Evolutionary conservation across 2,888 invertebrate species (phyloP).

Genomic region (Marronus borbonicus): DNA sequence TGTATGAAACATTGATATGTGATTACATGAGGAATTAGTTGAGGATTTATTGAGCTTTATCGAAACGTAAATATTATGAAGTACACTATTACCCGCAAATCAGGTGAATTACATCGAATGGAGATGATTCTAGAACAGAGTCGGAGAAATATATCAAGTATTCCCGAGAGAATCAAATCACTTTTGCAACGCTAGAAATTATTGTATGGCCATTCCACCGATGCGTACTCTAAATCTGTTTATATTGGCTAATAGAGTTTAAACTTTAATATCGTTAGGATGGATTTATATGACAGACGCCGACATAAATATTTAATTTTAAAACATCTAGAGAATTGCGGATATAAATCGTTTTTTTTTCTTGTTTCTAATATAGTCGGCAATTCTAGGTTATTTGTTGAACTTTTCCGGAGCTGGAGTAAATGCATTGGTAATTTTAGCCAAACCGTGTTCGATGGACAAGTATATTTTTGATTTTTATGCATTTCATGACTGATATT

Average conservation of each 20-base stretch:
- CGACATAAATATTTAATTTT: slow-evolving; percentile 33
- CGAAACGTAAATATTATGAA: too few species aligned
- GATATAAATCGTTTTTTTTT: neutral
- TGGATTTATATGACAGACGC: slow-evolving; percentile 17
- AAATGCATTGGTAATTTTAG: slow-evolving; percentile 21
- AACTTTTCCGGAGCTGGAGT: neutral
- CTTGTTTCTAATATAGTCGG: neutral
- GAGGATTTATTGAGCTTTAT: too few species aligned
- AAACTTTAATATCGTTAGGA: slow-evolving; percentile 8
- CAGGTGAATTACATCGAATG: neutral
- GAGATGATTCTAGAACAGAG: neutral
- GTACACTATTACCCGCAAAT: too few species aligned
- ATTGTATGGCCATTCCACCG: neutral
- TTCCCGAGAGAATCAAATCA: neutral
- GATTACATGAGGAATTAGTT: too few species aligned
- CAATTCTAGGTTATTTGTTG: neutral
- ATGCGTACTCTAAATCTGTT: slow-evolving; percentile 2
- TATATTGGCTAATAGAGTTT: slow-evolving; percentile 6
- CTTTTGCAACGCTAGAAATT: slow-evolving; percentile 5
- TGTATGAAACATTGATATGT: too few species aligned
- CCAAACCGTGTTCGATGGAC: slow-evolving; percentile 9
- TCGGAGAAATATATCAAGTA: neutral
- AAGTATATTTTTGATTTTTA: slow-evolving; percentile 20
- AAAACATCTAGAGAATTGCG: slow-evolving; percentile 5
- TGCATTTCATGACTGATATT: slow-evolving; percentile 16